Evolutionary conservation across 2,113 vertebrate species (phyloP).

Genomic region (Megaceryle maxima): DNA sequence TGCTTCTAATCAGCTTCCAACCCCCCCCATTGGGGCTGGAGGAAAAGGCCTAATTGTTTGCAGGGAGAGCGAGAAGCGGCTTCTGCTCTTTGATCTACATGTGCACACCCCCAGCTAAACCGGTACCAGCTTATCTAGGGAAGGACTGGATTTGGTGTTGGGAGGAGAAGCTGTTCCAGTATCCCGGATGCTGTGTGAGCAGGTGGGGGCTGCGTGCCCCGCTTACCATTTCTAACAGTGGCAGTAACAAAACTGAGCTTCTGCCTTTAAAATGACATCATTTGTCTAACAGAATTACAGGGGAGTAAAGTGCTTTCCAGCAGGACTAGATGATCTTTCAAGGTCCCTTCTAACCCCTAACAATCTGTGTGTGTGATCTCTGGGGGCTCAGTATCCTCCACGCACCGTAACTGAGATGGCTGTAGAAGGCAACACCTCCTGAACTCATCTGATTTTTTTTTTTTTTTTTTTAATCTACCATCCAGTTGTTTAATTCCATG

Average conservation of each 20-base stretch:
- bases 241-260: neutral
- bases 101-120: neutral
- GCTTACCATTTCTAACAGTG: neutral
- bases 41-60: constrained; percentile 32
- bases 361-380: neutral
- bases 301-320: neutral
- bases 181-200: neutral
- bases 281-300: fast-evolving
- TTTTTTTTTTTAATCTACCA: neutral
- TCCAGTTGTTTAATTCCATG: neutral
- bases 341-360: too few relatives aligned
- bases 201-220: neutral
- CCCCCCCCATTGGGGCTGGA: neutral
- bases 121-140: fast-evolving
- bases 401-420: neutral
- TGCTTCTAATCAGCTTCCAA: constrained; percentile 26
- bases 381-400: neutral
- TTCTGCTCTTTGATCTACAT: neutral
- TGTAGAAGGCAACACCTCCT: neutral
- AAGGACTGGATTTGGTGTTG: fast-evolving
- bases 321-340: neutral
- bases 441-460: neutral
- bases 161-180: neutral
- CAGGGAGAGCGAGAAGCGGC: neutral
- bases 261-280: neutral